Percentiles rank a stretch among this genome's conserved stretches.
These are phyloP conservation scores for Orgyia antiqua DNA, from an alignment of 2,888 invertebrate species.

Conservation along the genomic window DNA sequence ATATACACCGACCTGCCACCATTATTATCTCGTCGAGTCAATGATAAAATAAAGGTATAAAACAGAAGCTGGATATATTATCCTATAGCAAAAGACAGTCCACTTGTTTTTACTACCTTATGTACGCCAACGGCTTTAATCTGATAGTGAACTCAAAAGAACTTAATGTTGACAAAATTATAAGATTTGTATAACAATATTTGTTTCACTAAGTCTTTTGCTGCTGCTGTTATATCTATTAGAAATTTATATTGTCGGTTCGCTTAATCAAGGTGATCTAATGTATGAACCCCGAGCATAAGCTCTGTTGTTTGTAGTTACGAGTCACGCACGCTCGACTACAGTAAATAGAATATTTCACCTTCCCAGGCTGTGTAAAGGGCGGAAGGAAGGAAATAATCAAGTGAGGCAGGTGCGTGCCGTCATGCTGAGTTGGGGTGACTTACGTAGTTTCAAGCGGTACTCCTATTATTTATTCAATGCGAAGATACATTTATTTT, in stretches of 20 bases:
- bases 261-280: too few species aligned
- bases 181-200: too few species aligned
- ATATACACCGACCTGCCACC: conserved; percentile 31
- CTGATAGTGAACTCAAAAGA: too few species aligned
- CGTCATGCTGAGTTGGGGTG: conserved; percentile 15
- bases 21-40: conserved; percentile 18
- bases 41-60: conserved; percentile 12
- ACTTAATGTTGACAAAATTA: too few species aligned
- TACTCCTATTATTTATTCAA: too few species aligned
- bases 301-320: conserved; percentile 20
- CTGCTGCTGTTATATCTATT: too few species aligned
- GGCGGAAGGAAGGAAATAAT: conserved; percentile 42
- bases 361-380: conserved; percentile 19
- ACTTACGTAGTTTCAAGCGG: conserved; percentile 4
- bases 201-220: too few species aligned
- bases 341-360: conserved; percentile 21
- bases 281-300: neutral
- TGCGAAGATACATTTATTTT: too few species aligned
- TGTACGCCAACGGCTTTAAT: too few species aligned
- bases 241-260: too few species aligned
- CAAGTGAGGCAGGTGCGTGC: conserved; percentile 38
- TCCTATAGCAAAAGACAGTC: neutral
- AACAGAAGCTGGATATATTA: neutral
- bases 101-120: too few species aligned
- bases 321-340: conserved; percentile 34